Percentiles rank a stretch among this genome's conserved stretches.
Evolutionary conservation across 2,888 invertebrate species (phyloP).

Genomic region (Drosophila suboccidentalis): DNA sequence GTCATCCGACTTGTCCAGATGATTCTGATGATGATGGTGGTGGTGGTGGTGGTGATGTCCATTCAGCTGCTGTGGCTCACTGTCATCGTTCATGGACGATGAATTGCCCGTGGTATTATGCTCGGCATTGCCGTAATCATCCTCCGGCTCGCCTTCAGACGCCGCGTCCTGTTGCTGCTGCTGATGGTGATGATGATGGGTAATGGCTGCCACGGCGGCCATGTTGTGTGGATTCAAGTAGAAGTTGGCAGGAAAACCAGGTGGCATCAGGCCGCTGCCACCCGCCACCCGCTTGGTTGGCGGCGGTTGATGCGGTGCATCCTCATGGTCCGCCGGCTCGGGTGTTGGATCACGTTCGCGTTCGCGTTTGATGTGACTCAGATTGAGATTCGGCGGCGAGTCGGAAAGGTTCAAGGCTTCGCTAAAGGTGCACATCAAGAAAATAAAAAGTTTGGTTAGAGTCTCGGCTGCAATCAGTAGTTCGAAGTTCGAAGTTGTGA

Average conservation of each 20-base stretch:
- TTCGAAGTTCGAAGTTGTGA: not conserved
- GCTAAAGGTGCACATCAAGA: conserved; percentile 81
- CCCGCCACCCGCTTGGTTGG: conserved; percentile 88
- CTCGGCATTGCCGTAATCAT: conserved; percentile 67
- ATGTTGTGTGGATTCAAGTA: conserved; percentile 80
- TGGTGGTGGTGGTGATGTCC: conserved; percentile 64
- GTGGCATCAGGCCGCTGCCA: conserved; percentile 63
- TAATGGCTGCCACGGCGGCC: conserved; percentile 68
- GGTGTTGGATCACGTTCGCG: conserved; percentile 84
- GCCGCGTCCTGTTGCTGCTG: conserved; percentile 64
- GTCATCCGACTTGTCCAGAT: conserved; percentile 82
- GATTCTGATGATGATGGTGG: conserved; percentile 53
- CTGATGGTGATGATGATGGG: conserved; percentile 54
- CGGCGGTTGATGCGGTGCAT: conserved; percentile 87
- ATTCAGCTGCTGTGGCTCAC: conserved; percentile 69
- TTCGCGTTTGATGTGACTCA: conserved; percentile 86
- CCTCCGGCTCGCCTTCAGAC: conserved; percentile 76
- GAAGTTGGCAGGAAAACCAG: conserved; percentile 76
- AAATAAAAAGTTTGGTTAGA: conserved; percentile 21
- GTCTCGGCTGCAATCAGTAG: conserved; percentile 26
- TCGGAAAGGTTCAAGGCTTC: conserved; percentile 94
- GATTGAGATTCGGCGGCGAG: conserved; percentile 86
- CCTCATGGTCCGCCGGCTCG: conserved; percentile 85
- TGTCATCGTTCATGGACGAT: conserved; percentile 69
- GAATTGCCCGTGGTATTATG: conserved; percentile 77